Conservation (phyloP, 2,797 vertebrate species). For the Hephaestus fuliginosus region DNA sequence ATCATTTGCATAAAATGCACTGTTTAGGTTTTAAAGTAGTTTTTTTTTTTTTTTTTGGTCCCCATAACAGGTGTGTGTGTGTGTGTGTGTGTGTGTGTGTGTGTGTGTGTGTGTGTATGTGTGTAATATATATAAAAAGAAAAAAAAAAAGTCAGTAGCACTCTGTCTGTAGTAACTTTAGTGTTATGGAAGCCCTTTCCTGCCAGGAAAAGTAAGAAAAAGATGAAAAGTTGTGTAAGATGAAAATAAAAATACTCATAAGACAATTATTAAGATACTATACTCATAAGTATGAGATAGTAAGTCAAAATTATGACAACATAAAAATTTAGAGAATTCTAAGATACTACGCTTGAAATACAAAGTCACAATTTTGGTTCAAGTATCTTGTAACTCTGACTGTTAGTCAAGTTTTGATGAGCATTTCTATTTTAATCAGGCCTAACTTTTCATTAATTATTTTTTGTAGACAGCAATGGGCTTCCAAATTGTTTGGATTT, state of each 20-base stretch:
- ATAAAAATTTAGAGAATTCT: background rate
- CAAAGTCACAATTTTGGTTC: too few species aligned
- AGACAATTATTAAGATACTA: background rate
- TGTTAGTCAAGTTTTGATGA: background rate
- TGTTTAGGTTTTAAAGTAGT: background rate
- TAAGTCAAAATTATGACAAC: too few species aligned
- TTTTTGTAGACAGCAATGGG: background rate
- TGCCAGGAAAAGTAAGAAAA: background rate
- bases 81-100: too few species aligned
- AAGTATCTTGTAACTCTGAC: background rate
- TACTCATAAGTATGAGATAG: background rate
- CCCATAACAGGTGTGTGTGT: too few species aligned
- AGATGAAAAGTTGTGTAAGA: background rate
- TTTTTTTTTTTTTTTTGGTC: background rate
- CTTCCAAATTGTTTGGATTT: conserved; percentile 9
- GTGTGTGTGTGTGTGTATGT: too few species aligned
- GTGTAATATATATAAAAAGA: too few species aligned
- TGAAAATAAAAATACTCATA: background rate
- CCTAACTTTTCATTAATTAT: background rate
- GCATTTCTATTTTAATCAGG: background rate
- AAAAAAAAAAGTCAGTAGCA: background rate
- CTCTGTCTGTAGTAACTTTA: background rate
- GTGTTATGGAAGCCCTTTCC: background rate
- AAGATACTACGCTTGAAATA: too few species aligned
- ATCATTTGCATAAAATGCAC: background rate